Evolutionary conservation across 2,113 vertebrate species (phyloP).

Genomic region (Aphyosemion australe): DNA sequence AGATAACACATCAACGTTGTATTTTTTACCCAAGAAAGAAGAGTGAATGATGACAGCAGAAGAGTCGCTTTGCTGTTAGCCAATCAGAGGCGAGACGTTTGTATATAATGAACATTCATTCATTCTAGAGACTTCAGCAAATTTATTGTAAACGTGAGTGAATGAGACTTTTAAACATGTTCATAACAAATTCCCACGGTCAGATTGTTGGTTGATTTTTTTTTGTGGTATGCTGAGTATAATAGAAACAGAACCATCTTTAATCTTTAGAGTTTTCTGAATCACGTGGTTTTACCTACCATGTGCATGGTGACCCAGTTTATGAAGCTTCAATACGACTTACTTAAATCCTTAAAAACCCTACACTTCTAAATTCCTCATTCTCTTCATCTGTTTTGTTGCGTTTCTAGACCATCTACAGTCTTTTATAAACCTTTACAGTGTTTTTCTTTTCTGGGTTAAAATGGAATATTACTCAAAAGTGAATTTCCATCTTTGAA

Average conservation of each 20-base stretch:
- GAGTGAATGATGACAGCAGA: too few species aligned
- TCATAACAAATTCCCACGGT: conserved; percentile 23
- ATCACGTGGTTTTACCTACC: conserved; percentile 6
- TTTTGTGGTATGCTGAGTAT: too few species aligned
- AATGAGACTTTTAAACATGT: neutral
- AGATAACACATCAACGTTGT: too few species aligned
- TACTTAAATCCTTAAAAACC: conserved; percentile 28
- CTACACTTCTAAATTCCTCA: conserved; percentile 1
- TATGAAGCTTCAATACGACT: conserved; percentile 25
- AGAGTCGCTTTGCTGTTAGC: too few species aligned
- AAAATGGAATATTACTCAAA: conserved; percentile 1
- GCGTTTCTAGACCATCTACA: conserved; percentile 1
- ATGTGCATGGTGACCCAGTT: neutral
- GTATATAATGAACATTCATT: too few species aligned
- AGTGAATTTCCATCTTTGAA: conserved; percentile 21
- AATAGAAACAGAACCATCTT: neutral
- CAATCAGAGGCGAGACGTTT: too few species aligned
- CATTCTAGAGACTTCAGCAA: too few species aligned
- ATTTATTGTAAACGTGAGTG: too few species aligned
- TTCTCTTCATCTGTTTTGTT: conserved; percentile 26
- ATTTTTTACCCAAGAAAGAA: too few species aligned
- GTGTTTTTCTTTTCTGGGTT: neutral
- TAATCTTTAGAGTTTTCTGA: conserved; percentile 8
- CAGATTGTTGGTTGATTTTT: neutral
- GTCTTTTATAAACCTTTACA: neutral